These are phyloP conservation scores for Rousettus madagascariensis DNA, from an alignment of 2,797 vertebrate genomes.

Conservation along the genomic window DNA sequence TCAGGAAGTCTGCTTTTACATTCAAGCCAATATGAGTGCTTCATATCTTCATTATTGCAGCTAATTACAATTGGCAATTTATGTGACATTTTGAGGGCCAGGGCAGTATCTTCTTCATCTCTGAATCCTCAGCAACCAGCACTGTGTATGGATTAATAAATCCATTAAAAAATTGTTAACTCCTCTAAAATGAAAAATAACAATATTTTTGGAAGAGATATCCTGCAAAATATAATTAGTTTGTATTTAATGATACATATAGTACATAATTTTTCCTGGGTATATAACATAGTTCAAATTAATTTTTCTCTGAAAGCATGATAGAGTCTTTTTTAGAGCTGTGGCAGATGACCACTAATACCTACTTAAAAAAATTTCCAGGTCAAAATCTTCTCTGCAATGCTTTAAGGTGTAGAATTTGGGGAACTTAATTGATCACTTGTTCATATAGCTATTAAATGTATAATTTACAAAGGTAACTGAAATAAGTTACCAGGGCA, in stretches of 20 bases:
- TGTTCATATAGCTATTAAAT: background rate
- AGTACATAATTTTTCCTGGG: background rate
- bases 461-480: background rate
- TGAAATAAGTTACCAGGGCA: background rate
- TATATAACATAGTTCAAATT: background rate
- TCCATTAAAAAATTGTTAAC: background rate
- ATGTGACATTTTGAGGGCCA: background rate
- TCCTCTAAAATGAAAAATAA: background rate
- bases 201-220: background rate
- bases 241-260: background rate
- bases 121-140: background rate
- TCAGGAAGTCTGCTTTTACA: background rate
- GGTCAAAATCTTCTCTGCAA: background rate
- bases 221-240: background rate
- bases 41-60: background rate
- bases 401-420: background rate
- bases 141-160: background rate
- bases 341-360: background rate
- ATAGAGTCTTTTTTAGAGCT: background rate
- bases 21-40: background rate
- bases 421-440: background rate
- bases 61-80: background rate
- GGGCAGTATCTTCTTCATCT: background rate
- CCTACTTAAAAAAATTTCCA: background rate
- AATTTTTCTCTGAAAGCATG: background rate